Conservation (phyloP, 30 jellyfish, hydroid and myxozoan species). For the Turritopsis rubra region DNA sequence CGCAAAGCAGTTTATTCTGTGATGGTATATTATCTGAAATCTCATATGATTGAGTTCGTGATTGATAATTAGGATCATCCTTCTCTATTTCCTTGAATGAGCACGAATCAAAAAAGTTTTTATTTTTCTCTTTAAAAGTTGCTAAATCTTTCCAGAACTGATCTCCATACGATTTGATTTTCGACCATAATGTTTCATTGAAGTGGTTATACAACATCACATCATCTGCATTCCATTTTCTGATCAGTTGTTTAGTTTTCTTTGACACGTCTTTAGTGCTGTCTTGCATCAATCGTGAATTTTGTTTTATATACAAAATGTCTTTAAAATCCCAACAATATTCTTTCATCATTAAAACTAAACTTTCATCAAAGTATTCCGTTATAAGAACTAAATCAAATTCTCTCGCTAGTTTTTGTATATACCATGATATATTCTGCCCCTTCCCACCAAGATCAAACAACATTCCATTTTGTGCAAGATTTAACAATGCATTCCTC, state of each 20-base stretch:
- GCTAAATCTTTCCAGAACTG: conserved; percentile 62
- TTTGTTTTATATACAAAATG: conserved; percentile 67
- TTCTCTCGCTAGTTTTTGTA: conserved; percentile 52
- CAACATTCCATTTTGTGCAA: conserved; percentile 87
- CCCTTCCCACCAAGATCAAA: conserved; percentile 67
- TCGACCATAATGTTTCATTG: conserved; percentile 74
- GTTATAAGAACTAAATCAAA: conserved; percentile 68
- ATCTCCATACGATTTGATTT: conserved; percentile 49
- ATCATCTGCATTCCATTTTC: conserved; percentile 75
- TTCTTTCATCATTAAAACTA: conserved; percentile 62
- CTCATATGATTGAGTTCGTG: background rate
- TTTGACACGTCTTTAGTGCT: conserved; percentile 31
- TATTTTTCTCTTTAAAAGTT: background rate
- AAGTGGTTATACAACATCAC: conserved; percentile 49
- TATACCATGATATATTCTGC: conserved; percentile 19
- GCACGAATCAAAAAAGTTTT: background rate
- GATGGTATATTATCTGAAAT: background rate
- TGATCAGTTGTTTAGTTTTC: conserved; percentile 24
- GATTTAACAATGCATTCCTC: conserved; percentile 54
- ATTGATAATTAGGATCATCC: background rate
- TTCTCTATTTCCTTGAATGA: background rate
- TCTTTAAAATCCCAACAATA: conserved; percentile 85
- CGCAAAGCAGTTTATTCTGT: background rate
- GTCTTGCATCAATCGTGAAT: conserved; percentile 45
- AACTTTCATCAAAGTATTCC: conserved; percentile 90